Base-by-base conservation (phyloP, 1,140 invertebrate genomes). In the Carposina sasakii region DNA sequence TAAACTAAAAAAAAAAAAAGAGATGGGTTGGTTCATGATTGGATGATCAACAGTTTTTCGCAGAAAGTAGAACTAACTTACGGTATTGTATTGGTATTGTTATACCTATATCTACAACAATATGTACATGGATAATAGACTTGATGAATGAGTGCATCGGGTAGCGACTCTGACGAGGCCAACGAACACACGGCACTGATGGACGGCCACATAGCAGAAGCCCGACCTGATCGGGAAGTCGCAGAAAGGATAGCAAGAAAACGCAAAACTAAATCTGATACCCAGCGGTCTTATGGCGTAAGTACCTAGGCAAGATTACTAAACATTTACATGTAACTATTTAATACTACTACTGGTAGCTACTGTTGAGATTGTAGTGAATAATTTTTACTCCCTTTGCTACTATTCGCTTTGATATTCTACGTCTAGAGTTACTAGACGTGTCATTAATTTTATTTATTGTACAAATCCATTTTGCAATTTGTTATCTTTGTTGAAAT, bases 121-220 rank as follows among this genome's bases (percentile, higher is more conserved):
- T 71, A 73, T 75, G 67, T 49, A 39, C 28, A 46, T 44, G n/a
- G 51, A 17, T 21, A 24, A 52, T 63, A 60, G 54, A 48, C 55
- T 72, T 57, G 45, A 73, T 84, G 71, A 79, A 85, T 85, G 82
- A 84, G 71, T 76, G 70, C 75, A 48, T 67, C 69, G 48, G 60
- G 65, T 54, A 81, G 71, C 60, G 67, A 79, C 48, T 67, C 54
- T 57, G 76, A 64, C 23, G 63, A 75, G 70, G 86, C 87, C 63
- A 89, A 90, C 75, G 91, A 93, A 86, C 89, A 89, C 60, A 92
- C 91, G 74, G 91, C 90, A 85, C 89, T 93, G 60, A 93, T 93
- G 92, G 91, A 92, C 85, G 91, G 88, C 71, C 91, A 92, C 86
- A 91, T 92, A 64, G 90, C 87, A 58, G 89, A 81, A 71, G 74